Conservation (phyloP, 2,888 invertebrate species). For the Rhamnusium bicolor region DNA sequence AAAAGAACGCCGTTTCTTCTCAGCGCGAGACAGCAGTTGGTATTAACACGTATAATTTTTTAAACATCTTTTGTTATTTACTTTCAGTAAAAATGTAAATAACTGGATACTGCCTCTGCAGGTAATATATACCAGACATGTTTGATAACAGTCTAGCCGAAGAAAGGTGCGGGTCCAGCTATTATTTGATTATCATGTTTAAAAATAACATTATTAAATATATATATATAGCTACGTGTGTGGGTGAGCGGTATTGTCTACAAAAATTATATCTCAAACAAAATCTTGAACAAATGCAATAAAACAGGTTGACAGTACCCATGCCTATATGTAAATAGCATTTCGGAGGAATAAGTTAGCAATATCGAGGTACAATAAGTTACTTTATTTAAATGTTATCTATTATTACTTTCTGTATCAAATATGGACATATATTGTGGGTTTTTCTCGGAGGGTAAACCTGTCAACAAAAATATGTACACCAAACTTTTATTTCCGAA, state of each 20-base stretch:
- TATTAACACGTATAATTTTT: background rate
- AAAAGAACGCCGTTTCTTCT: background rate
- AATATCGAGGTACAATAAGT: background rate
- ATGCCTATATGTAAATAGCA: background rate
- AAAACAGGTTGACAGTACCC: background rate
- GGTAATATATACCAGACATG: background rate
- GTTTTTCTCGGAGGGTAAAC: too few relatives aligned
- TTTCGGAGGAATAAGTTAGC: background rate
- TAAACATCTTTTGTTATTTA: background rate
- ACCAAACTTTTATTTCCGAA: too few relatives aligned
- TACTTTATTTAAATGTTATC: background rate
- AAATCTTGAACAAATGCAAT: background rate
- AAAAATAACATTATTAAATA: slow-evolving; percentile 5
- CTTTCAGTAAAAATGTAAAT: background rate
- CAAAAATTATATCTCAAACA: slow-evolving; percentile 12
- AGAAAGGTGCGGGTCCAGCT: background rate
- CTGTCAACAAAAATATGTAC: too few relatives aligned
- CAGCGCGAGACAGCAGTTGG: background rate
- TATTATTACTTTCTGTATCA: background rate
- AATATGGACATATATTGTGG: background rate
- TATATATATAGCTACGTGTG: background rate
- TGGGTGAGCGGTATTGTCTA: slow-evolving; percentile 6
- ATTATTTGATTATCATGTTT: background rate
- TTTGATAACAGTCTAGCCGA: slow-evolving; percentile 17
- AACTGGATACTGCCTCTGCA: background rate